Evolutionary conservation across 2,888 invertebrate genomes (phyloP).

Genomic region (Eucriotettix oculatus): DNA sequence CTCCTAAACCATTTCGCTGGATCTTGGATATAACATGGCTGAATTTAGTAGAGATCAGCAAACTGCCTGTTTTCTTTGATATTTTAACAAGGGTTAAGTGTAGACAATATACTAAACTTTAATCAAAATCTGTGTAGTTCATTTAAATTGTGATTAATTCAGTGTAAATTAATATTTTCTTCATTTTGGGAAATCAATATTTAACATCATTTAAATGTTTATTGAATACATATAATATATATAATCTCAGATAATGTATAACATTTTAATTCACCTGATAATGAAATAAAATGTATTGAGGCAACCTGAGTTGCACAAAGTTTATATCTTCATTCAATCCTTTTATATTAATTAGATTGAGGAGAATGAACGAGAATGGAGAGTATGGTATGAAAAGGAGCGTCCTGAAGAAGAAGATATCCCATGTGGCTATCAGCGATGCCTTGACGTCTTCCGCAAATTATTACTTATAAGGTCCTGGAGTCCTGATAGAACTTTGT

Average conservation of each 20-base stretch:
- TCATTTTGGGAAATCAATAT: too few relatives aligned
- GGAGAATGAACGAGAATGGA: constrained; percentile 75
- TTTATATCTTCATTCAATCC: too few relatives aligned
- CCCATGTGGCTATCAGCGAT: constrained; percentile 75
- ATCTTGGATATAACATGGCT: constrained; percentile 92
- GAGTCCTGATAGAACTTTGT: constrained; percentile 89
- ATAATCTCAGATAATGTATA: too few relatives aligned
- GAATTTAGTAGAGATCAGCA: constrained; percentile 85
- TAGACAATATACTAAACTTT: too few relatives aligned
- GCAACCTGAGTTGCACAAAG: too few relatives aligned
- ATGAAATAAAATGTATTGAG: too few relatives aligned
- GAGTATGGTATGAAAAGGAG: constrained; percentile 80
- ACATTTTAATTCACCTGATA: too few relatives aligned
- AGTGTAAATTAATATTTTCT: too few relatives aligned
- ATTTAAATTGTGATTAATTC: too few relatives aligned
- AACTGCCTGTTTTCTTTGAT: constrained; percentile 60
- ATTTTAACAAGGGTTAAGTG: constrained; percentile 52
- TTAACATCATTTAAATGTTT: too few relatives aligned
- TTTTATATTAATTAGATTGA: constrained; percentile 37
- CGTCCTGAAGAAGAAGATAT: constrained; percentile 82
- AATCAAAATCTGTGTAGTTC: too few relatives aligned
- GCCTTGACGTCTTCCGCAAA: constrained; percentile 76
- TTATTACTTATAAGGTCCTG: constrained; percentile 73
- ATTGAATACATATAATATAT: too few relatives aligned
- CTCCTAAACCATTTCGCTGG: constrained; percentile 87